Evolutionary conservation across 2,888 invertebrate species (phyloP), one percentile per base, ranked within the genome.

Genomic region (Acrobasis suavella): DNA sequence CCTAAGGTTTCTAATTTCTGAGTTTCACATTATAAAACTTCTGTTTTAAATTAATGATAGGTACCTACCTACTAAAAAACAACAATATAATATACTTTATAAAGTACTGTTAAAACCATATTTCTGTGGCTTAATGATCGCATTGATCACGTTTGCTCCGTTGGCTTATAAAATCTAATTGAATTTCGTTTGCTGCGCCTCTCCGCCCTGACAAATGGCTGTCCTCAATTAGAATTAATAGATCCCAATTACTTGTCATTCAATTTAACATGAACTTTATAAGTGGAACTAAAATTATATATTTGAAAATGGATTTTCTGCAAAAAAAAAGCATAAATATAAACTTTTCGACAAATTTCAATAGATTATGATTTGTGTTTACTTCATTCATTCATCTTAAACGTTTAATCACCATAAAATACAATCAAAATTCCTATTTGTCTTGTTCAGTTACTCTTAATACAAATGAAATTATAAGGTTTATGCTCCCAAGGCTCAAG

Each of bases 161-260:
- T 46, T 56, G 42, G 14, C 46, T 42, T 9, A 16, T 38, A 9
- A 56, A 17, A 14, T 46, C 22, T 56, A 46, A 56, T 56, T 56
- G 42, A 42, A 56, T 42, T 42, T 42, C 42, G 42, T 42, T 46
- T 14, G 14, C 14, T 17, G 8, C 12, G 42, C 46, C 46, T 42
- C 12, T 12, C 14, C 14, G 22, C 22, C 15, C 56, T 56, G 42
- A 17, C 56, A 42, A 46, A 17, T 42, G 8, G 15, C 0, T 46
- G 46, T 46, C 46, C 39, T 16, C 16, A 38, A 55, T 15, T 39
- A 56, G 17, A 56, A 16, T 12, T 22, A 42, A 56, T 46, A 12
- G 17, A 56, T 46, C 22, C 17, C 42, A 42, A 56, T 56, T 42
- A 56, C 42, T 38, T 9, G 32, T 54, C 38, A 38, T 38, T 56